A percentile compares a stretch with the other conserved stretches of the same genome.
Evolutionary conservation across 2,888 invertebrate species (phyloP).

Genomic region (Eulithis testata): DNA sequence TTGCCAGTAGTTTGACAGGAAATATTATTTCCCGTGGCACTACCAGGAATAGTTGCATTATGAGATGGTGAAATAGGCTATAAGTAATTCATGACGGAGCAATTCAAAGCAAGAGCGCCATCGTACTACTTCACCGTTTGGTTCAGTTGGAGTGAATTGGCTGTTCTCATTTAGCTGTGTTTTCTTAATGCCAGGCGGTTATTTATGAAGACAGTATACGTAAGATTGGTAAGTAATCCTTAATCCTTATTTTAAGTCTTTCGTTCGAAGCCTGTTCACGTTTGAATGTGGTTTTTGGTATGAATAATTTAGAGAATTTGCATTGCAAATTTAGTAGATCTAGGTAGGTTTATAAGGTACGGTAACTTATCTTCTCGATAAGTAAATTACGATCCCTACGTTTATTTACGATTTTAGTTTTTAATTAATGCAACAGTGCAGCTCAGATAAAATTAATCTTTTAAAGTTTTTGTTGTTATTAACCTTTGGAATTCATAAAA

Average conservation of each 20-base stretch:
- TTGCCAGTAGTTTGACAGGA: no score
- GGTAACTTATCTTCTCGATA: constrained; percentile 32
- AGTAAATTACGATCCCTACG: constrained; percentile 32
- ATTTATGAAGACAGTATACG: constrained; percentile 72
- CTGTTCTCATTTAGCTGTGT: constrained; percentile 33
- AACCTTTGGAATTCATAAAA: not conserved
- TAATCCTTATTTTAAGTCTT: constrained; percentile 53
- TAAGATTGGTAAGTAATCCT: constrained; percentile 54
- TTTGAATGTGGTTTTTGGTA: constrained; percentile 26
- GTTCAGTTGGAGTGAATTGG: not conserved
- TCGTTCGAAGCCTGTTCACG: constrained; percentile 46
- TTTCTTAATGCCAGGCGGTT: constrained; percentile 62
- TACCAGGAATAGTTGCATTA: no score
- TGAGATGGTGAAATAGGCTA: no score
- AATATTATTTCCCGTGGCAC: no score
- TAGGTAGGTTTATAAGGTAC: constrained; percentile 16
- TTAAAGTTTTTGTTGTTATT: not conserved
- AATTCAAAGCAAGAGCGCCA: no score
- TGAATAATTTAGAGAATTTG: constrained; percentile 34
- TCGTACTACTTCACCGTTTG: no score
- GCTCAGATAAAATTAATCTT: constrained; percentile 8
- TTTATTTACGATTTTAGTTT: constrained; percentile 13
- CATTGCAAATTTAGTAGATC: constrained; percentile 31
- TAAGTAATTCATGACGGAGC: no score
- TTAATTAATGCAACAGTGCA: constrained; percentile 19